Base-by-base conservation (phyloP, 2,888 invertebrate genomes). In the Drosophila suboccidentalis region DNA sequence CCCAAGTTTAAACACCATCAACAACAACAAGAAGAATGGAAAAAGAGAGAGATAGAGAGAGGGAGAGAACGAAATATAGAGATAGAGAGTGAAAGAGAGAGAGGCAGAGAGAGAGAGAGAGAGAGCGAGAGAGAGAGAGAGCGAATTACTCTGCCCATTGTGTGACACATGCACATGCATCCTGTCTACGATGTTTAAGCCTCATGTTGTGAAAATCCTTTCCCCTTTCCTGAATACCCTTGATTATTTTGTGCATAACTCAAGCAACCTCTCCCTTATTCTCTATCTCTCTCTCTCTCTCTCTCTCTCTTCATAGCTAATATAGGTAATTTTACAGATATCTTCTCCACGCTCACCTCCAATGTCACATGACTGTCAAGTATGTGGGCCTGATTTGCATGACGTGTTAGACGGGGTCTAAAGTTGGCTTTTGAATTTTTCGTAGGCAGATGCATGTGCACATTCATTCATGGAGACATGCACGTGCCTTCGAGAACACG, bases 241-340 rank as follows among this genome's bases (percentile, higher is more conserved):
- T 50, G 3, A 36, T 50, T 4, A 50, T 22, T 36, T 50, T 22
- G 17, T 50, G 34, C 32, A 49, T 49, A 19, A 6, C 32, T 49
- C 26, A 29, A 15, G 26, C 47, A 47, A 29, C 54, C 51, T 43
- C 32, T 50, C 2, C 17, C 43, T 4, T 19, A 4, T 17, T 46
- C 53, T 54, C 15, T 43, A 1, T 49, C 54, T 10, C 22, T 49
- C 41, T 53, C 8, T 5, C 43, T 8, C 10, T 26, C 36, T 29
- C 44, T 43, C 5, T 53, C 50, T 54, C 13, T 9, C 43, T 11
- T 11, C 46, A 49, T 17, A 44, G 89, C 89, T 88, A 85, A 85
- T 88, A 80, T 88, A 85, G 89, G 80, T 85, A 88, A 82, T 88
- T 82, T 76, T 65, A 67, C 69, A 74, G 64, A 72, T 61, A 72